Percentiles rank a stretch among this genome's conserved stretches.
These are phyloP conservation scores for Petrocephalus zakoni DNA, from an alignment of 2,113 vertebrate species.

Conservation along the genomic window DNA sequence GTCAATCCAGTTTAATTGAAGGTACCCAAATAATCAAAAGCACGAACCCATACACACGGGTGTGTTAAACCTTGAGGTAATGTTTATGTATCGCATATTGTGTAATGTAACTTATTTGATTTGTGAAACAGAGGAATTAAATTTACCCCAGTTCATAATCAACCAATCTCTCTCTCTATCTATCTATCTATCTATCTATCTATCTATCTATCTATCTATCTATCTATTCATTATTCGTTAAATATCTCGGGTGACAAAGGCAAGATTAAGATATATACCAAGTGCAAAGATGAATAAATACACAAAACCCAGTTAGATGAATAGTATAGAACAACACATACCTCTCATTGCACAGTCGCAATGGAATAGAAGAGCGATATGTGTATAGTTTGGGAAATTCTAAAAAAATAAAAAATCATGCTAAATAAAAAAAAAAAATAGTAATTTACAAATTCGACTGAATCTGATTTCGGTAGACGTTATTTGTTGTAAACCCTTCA, in stretches of 20 bases:
- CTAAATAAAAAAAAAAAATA: neutral
- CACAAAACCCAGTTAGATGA: neutral
- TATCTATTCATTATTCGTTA: neutral
- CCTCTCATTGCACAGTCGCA: neutral
- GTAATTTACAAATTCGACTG: neutral
- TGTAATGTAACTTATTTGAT: neutral
- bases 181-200: too few relatives aligned
- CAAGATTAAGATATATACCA: neutral
- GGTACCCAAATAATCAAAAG: too few relatives aligned
- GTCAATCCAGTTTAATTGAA: neutral
- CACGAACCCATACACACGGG: neutral
- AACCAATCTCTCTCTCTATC: too few relatives aligned
- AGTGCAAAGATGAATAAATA: neutral
- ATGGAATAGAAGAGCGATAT: neutral
- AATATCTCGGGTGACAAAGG: neutral
- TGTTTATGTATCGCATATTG: neutral
- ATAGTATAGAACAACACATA: neutral
- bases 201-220: neutral
- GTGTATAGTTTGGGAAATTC: neutral
- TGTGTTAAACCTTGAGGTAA: neutral
- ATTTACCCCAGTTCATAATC: neutral
- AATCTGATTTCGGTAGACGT: neutral
- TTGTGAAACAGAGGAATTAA: neutral
- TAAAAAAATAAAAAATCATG: neutral
- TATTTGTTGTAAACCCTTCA: neutral